These are phyloP conservation scores for Linnaemya vulpina DNA, from an alignment of 2,888 invertebrate species.

Conservation along the genomic window DNA sequence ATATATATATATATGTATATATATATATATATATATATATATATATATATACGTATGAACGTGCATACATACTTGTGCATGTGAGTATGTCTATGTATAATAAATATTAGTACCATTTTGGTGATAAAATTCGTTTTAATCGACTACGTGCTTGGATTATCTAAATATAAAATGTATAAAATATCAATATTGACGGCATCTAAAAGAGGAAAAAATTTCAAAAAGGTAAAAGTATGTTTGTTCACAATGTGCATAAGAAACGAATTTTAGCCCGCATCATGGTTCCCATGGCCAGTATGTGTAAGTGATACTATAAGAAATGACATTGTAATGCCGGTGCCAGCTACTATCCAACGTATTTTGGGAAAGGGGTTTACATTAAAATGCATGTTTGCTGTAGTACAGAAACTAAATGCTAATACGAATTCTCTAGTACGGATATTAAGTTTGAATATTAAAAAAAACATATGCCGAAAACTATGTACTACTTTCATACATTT, in stretches of 20 bases:
- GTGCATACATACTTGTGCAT: not conserved
- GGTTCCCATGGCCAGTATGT: slow-evolving; percentile 14
- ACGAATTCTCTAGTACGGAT: not conserved
- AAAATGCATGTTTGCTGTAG: not conserved
- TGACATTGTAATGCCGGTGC: not conserved
- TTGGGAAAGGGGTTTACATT: slow-evolving; percentile 2
- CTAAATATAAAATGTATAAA: slow-evolving; percentile 38
- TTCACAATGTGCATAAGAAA: not conserved
- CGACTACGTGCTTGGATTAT: slow-evolving; percentile 65
- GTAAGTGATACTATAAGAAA: not conserved
- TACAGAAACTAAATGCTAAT: not conserved
- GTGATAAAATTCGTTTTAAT: slow-evolving; percentile 71
- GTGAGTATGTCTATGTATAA: not conserved
- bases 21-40: no score
- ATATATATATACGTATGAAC: no score
- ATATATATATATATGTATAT: not conserved
- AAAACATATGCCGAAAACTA: slow-evolving; percentile 1
- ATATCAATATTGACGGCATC: slow-evolving; percentile 52
- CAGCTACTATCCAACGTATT: not conserved
- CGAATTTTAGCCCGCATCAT: not conserved
- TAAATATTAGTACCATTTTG: slow-evolving; percentile 27
- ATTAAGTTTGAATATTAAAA: slow-evolving; percentile 4
- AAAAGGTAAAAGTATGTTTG: not conserved
- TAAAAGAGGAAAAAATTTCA: not conserved
- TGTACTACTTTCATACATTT: not conserved